Percentiles rank a stretch among this genome's conserved stretches.
These are phyloP conservation scores for Psittacara wagleri DNA, from an alignment of 2,113 vertebrate genomes.

Conservation along the genomic window DNA sequence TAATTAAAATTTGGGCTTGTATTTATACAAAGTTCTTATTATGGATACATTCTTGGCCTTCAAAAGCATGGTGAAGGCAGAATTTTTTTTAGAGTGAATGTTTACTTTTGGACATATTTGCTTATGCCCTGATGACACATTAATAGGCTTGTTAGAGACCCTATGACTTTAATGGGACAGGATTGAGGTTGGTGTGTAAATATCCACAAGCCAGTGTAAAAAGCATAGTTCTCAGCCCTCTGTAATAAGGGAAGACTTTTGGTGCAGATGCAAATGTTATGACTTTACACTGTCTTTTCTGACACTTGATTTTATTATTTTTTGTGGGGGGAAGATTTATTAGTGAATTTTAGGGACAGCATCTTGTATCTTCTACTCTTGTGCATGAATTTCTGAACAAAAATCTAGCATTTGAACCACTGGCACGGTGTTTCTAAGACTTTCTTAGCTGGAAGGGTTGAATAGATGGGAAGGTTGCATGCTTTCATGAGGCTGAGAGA, in stretches of 20 bases:
- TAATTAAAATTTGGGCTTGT: neutral
- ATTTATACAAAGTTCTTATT: neutral
- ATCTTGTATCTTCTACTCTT: neutral
- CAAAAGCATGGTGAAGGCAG: neutral
- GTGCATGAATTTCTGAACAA: neutral
- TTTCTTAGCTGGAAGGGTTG: neutral
- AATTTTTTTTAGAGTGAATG: neutral
- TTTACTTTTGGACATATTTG: neutral
- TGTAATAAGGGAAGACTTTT: neutral
- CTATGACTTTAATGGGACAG: neutral
- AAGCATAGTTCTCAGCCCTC: neutral
- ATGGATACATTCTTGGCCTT: neutral
- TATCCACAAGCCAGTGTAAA: neutral
- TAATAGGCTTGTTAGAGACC: neutral
- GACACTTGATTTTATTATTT: neutral
- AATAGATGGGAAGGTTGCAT: neutral
- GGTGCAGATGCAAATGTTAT: neutral
- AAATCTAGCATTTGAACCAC: neutral
- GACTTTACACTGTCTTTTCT: neutral
- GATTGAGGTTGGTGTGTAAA: neutral
- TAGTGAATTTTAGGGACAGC: neutral
- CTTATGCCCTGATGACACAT: neutral
- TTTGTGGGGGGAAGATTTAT: fast-evolving
- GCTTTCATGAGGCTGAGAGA: neutral
- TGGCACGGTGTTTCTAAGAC: neutral